Conservation (phyloP, 2,797 vertebrate species). For the Diceros bicornis region DNA sequence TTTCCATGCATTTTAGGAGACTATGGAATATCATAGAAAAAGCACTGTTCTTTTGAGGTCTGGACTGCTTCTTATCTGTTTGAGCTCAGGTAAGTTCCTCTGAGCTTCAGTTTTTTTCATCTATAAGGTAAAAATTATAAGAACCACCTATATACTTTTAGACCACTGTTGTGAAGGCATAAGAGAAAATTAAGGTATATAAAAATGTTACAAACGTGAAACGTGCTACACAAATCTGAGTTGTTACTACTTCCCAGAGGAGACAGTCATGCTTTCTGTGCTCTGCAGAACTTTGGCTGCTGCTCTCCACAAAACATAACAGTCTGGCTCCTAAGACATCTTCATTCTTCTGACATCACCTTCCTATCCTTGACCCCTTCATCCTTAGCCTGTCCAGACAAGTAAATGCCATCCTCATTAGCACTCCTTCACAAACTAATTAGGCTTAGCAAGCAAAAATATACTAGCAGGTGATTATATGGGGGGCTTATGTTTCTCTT, state of each 20-base stretch:
- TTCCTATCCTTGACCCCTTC: background rate
- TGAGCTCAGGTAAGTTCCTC: background rate
- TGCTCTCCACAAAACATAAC: background rate
- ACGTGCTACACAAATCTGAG: background rate
- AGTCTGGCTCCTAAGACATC: background rate
- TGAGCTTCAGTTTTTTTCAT: background rate
- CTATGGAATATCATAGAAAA: background rate
- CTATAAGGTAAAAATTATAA: constrained; percentile 24
- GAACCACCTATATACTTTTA: background rate
- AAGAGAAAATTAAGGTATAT: background rate
- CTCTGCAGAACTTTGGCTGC: background rate
- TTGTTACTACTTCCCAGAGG: background rate
- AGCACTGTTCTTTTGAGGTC: background rate
- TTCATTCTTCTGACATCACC: background rate
- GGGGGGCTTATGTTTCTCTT: background rate
- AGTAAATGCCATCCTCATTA: background rate
- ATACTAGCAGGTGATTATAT: background rate
- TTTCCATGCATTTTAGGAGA: background rate
- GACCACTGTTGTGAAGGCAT: background rate
- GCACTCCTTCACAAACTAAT: background rate
- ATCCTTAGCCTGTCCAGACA: background rate
- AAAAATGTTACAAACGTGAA: background rate
- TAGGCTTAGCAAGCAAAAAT: constrained; percentile 1
- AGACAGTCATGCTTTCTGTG: background rate
- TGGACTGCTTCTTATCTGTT: background rate